Conservation (phyloP, 2,888 invertebrate genomes). For the Dichetophora obliterata region DNA sequence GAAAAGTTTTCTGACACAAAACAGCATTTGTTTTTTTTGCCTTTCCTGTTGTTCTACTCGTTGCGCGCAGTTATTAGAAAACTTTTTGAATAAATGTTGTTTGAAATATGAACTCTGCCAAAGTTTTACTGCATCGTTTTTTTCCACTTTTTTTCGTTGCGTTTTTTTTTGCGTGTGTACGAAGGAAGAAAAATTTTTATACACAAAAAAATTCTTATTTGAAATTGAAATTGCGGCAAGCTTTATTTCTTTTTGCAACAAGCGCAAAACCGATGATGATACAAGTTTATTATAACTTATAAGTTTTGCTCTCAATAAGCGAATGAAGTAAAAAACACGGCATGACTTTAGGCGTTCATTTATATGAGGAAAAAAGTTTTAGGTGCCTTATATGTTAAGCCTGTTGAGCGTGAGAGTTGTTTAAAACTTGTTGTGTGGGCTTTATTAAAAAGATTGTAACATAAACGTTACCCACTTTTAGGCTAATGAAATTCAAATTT, state of each 20-base stretch:
- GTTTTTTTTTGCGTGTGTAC: background rate
- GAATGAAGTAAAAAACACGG: too few relatives aligned
- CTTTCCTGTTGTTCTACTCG: background rate
- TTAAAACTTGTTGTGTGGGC: too few relatives aligned
- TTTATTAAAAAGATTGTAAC: too few relatives aligned
- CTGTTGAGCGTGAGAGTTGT: too few relatives aligned
- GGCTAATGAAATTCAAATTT: background rate
- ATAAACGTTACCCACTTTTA: background rate
- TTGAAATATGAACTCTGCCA: conserved; percentile 32
- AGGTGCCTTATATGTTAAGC: too few relatives aligned
- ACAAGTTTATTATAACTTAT: too few relatives aligned
- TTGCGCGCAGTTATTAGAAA: conserved; percentile 33
- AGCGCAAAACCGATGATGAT: too few relatives aligned
- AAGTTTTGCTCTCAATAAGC: too few relatives aligned
- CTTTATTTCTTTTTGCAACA: too few relatives aligned
- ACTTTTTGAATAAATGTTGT: conserved; percentile 35
- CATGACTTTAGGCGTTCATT: too few relatives aligned
- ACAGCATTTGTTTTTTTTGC: background rate
- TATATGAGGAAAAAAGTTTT: too few relatives aligned
- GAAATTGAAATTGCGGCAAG: too few relatives aligned
- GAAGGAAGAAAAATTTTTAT: background rate
- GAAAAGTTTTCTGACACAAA: background rate
- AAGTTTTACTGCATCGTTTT: background rate
- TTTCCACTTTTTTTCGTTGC: background rate
- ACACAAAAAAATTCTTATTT: background rate